Conservation (phyloP, 2,888 invertebrate species). For the Epinotia ramella region DNA sequence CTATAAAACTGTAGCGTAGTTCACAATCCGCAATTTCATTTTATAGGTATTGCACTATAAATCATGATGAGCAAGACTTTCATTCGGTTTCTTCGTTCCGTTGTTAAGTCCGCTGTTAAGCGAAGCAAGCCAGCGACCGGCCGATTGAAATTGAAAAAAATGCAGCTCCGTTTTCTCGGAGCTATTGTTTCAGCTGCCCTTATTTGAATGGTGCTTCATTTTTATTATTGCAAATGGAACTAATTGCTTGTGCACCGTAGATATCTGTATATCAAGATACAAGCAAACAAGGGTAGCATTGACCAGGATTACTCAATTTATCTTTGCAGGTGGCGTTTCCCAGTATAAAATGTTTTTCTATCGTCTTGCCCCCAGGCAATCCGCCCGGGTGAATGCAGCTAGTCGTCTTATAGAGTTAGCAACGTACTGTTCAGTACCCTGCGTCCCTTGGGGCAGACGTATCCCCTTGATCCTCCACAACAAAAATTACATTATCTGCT, state of each 20-base stretch:
- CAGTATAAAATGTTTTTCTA: slow-evolving; percentile 76
- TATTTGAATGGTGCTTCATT: slow-evolving; percentile 57
- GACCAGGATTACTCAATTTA: slow-evolving; percentile 68
- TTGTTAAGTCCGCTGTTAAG: slow-evolving; percentile 54
- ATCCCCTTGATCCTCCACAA: slow-evolving; percentile 64
- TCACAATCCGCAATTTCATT: slow-evolving; percentile 75
- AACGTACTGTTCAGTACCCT: slow-evolving; percentile 67
- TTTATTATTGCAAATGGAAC: slow-evolving; percentile 58
- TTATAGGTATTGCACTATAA: slow-evolving; percentile 74
- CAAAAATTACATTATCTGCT: slow-evolving; percentile 76
- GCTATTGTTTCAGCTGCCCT: slow-evolving; percentile 59
- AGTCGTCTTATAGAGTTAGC: slow-evolving; percentile 83
- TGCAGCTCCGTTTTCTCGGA: slow-evolving; percentile 65
- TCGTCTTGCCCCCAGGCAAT: slow-evolving; percentile 66
- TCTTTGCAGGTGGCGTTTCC: slow-evolving; percentile 73
- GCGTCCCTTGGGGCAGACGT: slow-evolving; percentile 72
- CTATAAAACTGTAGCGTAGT: slow-evolving; percentile 74
- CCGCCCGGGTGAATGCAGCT: slow-evolving; percentile 65
- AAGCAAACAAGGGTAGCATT: slow-evolving; percentile 53
- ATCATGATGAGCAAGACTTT: slow-evolving; percentile 67
- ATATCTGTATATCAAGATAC: slow-evolving; percentile 56
- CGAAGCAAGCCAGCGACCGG: slow-evolving; percentile 51
- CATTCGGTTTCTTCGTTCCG: slow-evolving; percentile 64
- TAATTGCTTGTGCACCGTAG: slow-evolving; percentile 58
- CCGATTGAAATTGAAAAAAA: slow-evolving; percentile 67